Evolutionary conservation across 2,113 vertebrate species (phyloP), one percentile per base, ranked within the genome.

Genomic region (Ahaetulla prasina): DNA sequence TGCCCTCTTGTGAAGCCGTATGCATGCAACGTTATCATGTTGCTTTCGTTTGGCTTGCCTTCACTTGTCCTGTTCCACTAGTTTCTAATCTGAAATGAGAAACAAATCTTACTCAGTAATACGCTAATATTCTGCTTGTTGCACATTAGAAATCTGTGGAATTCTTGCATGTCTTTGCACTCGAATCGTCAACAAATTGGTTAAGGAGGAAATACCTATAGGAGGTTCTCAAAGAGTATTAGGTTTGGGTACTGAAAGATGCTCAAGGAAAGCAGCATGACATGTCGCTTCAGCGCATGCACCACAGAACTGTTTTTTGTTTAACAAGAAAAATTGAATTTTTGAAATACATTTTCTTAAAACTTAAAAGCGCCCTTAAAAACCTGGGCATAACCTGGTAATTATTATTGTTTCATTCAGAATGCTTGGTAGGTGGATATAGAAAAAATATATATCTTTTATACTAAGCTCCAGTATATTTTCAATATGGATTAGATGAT

Each of bases 401-500:
- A 27, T 53, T 5, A 89, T 60, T 47, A 27, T 85, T 18, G 35
- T 91, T 91, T 55, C 80, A 55, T 53, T 30, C 25, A 54, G 14
- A 45, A 84, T 10, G 49, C n/a, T 54, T 88, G 18, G 20, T 54
- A 54, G 22, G 3, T 49, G 9, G 2, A 50, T 35, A 25, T n/a
- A 11, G 2, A 10, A 6, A 30, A 43, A 43, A 39, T n/a, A 54
- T n/a, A 54, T 27, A 12, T 53, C 16, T 27, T 85, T 49, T n/a
- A 60, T 52, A 18, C 63, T 92, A 90, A 85, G 8, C 86, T 91
- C 1, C 20, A 91, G 52, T 89, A 35, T 89, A 92, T 35, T 45
- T 14, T 68, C 60, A 63, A 74, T 30, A 8, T 92, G 63, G 3
- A 92, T 55, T 93, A 91, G 93, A n/a, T n/a, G n/a, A n/a, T n/a